Evolutionary conservation across 2,888 invertebrate species (phyloP).

Genomic region (Drosophila recens): DNA sequence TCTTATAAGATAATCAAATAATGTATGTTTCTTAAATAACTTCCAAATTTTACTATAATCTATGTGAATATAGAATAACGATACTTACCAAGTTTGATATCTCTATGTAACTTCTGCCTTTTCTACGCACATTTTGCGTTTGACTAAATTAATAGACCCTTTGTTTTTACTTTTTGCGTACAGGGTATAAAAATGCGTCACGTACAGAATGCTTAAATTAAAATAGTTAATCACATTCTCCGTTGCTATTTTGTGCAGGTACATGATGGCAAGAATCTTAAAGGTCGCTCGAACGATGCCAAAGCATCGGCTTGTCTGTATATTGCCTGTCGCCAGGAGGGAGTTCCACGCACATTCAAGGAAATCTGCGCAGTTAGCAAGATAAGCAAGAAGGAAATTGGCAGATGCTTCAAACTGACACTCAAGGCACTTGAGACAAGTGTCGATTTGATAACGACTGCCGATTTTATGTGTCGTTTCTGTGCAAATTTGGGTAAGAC

Average conservation of each 20-base stretch:
- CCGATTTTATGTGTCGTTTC: slow-evolving; percentile 99
- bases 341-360: slow-evolving; percentile 99
- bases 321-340: slow-evolving; percentile 99
- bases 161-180: not conserved
- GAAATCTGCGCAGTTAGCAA: slow-evolving; percentile 99
- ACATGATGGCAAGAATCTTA: slow-evolving; percentile 97
- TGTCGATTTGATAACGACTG: slow-evolving; percentile 98
- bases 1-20: too few species aligned
- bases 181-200: not conserved
- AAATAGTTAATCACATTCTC: not conserved
- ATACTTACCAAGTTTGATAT: too few species aligned
- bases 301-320: slow-evolving; percentile 99
- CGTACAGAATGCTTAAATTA: not conserved
- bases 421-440: slow-evolving; percentile 98
- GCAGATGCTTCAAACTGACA: slow-evolving; percentile 98
- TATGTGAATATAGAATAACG: too few species aligned
- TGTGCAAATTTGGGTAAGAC: slow-evolving; percentile 94
- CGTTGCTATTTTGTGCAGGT: slow-evolving; percentile 86
- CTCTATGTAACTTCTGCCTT: too few species aligned
- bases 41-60: too few species aligned
- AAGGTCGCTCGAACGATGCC: slow-evolving; percentile 98
- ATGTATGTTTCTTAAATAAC: too few species aligned
- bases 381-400: slow-evolving; percentile 99
- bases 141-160: not conserved
- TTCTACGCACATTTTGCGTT: too few species aligned